A percentile compares a stretch with the other conserved stretches of the same genome.
These are phyloP conservation scores for Rugalucina vietnamica DNA, from an alignment of 2,888 invertebrate genomes.

Conservation along the genomic window DNA sequence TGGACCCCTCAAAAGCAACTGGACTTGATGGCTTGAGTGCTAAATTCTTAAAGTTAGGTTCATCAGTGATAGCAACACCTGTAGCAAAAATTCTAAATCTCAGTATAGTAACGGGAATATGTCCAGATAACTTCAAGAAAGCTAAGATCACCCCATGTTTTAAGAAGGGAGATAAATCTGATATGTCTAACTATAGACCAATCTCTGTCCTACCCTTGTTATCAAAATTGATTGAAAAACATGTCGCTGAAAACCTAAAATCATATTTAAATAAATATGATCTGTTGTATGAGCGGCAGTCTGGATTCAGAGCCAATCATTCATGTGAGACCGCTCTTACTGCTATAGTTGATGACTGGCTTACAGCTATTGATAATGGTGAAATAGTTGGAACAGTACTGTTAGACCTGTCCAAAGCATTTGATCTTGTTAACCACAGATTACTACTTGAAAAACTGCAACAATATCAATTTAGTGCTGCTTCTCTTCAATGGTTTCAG, in stretches of 20 bases:
- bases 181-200: background rate
- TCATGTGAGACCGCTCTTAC: too few relatives aligned
- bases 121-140: constrained; percentile 5
- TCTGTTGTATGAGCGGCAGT: background rate
- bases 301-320: too few relatives aligned
- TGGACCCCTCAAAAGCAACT: constrained; percentile 2
- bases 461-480: too few relatives aligned
- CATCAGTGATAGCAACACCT: background rate
- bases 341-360: too few relatives aligned
- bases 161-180: background rate
- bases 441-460: too few relatives aligned
- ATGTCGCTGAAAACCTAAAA: constrained; percentile 1
- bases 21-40: constrained; percentile 15
- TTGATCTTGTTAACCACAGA: too few relatives aligned
- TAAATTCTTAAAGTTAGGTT: background rate
- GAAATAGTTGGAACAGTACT: too few relatives aligned
- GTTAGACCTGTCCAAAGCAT: too few relatives aligned
- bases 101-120: constrained; percentile 9
- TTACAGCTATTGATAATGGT: too few relatives aligned
- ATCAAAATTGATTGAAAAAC: background rate
- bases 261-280: background rate
- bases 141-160: background rate
- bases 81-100: constrained; percentile 10
- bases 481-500: too few relatives aligned
- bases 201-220: background rate